phyloP scores from a whole-genome alignment of 2,888 invertebrate genomes.

The Acronicta psi region DNA sequence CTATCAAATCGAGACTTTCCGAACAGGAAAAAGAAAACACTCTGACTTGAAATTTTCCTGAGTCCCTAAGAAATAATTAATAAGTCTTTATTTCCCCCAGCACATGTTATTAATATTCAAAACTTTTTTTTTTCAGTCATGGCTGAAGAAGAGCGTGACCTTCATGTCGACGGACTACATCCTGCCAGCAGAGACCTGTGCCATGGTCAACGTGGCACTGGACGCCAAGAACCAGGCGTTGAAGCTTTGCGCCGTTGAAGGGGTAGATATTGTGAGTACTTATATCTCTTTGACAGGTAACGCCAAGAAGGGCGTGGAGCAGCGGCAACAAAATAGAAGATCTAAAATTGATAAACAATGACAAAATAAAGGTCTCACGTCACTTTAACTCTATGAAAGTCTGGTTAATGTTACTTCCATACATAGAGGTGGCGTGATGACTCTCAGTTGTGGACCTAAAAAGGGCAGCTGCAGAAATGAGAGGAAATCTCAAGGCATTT shows the following conservation, averaged over 20 bases:
- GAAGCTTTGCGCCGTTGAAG: constrained; percentile 98
- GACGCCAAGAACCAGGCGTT: constrained; percentile 99
- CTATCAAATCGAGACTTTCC: too few relatives aligned
- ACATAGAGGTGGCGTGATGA: background rate
- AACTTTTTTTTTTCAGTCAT: constrained; percentile 89
- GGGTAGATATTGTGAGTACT: constrained; percentile 96
- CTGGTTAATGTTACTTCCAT: background rate
- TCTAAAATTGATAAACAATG: background rate
- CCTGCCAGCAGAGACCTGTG: constrained; percentile 98
- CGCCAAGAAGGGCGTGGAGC: constrained; percentile 4
- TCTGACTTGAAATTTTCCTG: too few relatives aligned
- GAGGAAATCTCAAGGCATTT: background rate
- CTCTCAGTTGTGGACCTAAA: background rate
- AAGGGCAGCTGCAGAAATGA: background rate
- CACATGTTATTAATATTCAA: background rate
- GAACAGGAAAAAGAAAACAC: too few relatives aligned
- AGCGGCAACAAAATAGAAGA: background rate
- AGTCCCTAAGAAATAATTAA: too few relatives aligned
- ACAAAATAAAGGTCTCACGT: background rate
- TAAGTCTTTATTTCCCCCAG: too few relatives aligned
- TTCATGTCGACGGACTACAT: constrained; percentile 99
- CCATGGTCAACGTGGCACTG: constrained; percentile 99
- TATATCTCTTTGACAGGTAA: constrained; percentile 40
- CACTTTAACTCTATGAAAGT: constrained; percentile 4
- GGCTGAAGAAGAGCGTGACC: constrained; percentile 97